Evolutionary conservation across 2,113 vertebrate species (phyloP).

Genomic region (Hypomesus transpacificus): DNA sequence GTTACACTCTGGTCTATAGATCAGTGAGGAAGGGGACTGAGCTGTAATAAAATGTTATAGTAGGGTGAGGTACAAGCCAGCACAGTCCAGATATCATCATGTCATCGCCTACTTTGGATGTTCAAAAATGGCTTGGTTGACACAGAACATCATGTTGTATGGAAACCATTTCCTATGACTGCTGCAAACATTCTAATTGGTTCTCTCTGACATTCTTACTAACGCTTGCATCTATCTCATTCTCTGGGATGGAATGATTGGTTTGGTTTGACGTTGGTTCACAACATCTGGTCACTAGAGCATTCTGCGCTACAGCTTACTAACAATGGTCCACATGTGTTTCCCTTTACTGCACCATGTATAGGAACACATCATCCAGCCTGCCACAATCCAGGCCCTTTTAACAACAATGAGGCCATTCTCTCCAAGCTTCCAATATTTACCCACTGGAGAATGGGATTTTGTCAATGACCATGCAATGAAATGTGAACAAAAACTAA

Average conservation of each 20-base stretch:
- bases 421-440: conserved; percentile 64
- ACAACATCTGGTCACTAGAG: conserved; percentile 74
- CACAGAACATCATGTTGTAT: conserved; percentile 14
- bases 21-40: conserved; percentile 19
- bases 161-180: conserved; percentile 34
- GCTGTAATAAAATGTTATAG: conserved; percentile 41
- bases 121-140: no score
- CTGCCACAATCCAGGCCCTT: conserved; percentile 64
- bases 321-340: conserved; percentile 76
- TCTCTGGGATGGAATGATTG: conserved; percentile 58
- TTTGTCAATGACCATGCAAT: conserved; percentile 59
- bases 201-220: conserved; percentile 39
- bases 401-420: conserved; percentile 75
- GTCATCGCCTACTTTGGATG: conserved; percentile 1
- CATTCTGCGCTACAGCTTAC: conserved; percentile 68
- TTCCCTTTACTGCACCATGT: conserved; percentile 68
- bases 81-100: background rate
- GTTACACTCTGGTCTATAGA: conserved; percentile 6
- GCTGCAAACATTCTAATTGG: conserved; percentile 50
- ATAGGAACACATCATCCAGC: conserved; percentile 72
- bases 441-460: conserved; percentile 63
- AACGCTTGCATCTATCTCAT: no score
- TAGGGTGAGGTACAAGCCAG: conserved; percentile 18
- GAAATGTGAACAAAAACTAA: conserved; percentile 64
- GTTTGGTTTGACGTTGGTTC: conserved; percentile 76